Evolutionary conservation across 2,797 vertebrate species (phyloP), one percentile per base, ranked within the genome.

Genomic region (Kryptopterus vitreolus): DNA sequence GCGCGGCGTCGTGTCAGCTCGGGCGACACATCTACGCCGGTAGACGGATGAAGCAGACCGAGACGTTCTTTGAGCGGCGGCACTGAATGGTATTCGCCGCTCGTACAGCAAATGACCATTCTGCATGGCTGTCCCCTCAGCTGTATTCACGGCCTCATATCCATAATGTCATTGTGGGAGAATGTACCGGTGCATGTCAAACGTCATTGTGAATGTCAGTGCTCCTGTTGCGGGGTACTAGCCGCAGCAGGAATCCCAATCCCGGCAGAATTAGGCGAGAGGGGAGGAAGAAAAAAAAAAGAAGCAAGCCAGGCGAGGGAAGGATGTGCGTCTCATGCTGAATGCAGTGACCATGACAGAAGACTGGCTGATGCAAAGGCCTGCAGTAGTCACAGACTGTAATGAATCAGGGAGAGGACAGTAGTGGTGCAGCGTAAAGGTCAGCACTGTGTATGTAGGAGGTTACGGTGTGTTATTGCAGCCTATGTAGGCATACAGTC

Each of bases 341-440:
- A 81, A 87, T 80, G 78, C 83, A 80, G 81, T 81, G 59, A 79
- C 78, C 71, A 78, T 59, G 78, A 80, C 82, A 81, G 77, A 80
- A 68, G 76, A 70, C 72, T 61, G 74, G 72, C 71, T 81, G 76
- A 83, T 35, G 77, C 68, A 83, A n/a, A 82, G 74, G 59, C 31
- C 20, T n/a, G 76, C 66, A 38, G 61, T 70, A 70, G 66, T 48
- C 77, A 76, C 75, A 77, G 79, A 26, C 86, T 84, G 78, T 84
- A 88, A 86, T 81, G 77, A 85, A 86, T 82, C 79, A 85, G 85
- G 81, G 62, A 84, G 83, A 87, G 87, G 87, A 84, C 78, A 79
- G 79, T 83, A 80, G 81, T 78, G 85, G 83, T 69, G 38, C 81
- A 86, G 70, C 78, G 65, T 81, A 89, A 89, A 88, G 86, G 88